A percentile compares a stretch with the other conserved stretches of the same genome.
These are phyloP conservation scores for Sisyra nigra DNA, from an alignment of 2,888 invertebrate genomes.

Conservation along the genomic window DNA sequence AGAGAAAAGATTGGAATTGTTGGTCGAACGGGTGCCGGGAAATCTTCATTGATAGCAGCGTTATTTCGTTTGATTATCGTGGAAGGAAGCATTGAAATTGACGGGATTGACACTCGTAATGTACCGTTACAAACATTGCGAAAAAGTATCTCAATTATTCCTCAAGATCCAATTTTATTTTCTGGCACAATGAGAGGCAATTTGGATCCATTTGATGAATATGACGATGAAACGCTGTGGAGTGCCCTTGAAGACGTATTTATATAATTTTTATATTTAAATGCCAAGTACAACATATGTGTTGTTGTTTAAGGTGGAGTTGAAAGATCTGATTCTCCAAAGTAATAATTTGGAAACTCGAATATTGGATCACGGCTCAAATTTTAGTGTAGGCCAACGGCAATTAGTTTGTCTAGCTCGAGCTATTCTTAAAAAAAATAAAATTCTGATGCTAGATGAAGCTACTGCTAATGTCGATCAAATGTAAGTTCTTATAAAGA, in stretches of 20 bases:
- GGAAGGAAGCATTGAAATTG: constrained; percentile 54
- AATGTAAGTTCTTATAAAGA: constrained; percentile 35
- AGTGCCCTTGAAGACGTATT: constrained; percentile 53
- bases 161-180: constrained; percentile 44
- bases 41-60: constrained; percentile 61
- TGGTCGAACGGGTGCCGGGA: constrained; percentile 74
- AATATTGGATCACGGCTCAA: constrained; percentile 62
- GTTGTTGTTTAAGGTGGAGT: constrained; percentile 5
- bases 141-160: constrained; percentile 37
- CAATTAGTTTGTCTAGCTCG: constrained; percentile 82
- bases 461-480: constrained; percentile 90
- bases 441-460: constrained; percentile 76
- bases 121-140: constrained; percentile 38
- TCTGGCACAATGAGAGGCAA: constrained; percentile 57
- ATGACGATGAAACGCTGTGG: constrained; percentile 52
- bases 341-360: constrained; percentile 45
- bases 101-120: constrained; percentile 41
- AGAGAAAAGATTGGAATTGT: constrained; percentile 68
- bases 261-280: too few relatives aligned
- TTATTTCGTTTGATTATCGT: constrained; percentile 60
- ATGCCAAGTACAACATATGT: too few relatives aligned
- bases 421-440: constrained; percentile 70
- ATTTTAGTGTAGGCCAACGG: constrained; percentile 80
- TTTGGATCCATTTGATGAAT: constrained; percentile 57
- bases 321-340: constrained; percentile 27